phyloP scores from a whole-genome alignment of 2,113 vertebrate species.

The Chlorodrepanis virens region DNA sequence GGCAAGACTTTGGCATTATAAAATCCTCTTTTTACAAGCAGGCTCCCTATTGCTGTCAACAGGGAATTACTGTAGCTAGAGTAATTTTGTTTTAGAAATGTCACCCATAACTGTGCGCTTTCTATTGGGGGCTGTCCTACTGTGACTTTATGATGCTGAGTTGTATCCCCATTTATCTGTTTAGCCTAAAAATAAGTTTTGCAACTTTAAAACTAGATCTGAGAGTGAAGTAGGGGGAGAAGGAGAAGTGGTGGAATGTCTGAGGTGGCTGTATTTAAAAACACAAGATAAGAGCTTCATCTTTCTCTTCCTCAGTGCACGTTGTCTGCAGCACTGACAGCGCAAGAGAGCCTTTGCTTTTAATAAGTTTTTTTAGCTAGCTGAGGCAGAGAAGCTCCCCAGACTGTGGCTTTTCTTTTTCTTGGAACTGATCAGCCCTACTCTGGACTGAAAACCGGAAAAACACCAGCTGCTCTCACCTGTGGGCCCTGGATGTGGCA shows the following conservation, averaged over 20 bases:
- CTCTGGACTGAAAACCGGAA: background rate
- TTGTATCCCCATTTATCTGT: background rate
- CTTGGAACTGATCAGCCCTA: background rate
- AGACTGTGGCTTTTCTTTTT: background rate
- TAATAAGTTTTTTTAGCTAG: background rate
- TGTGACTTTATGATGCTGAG: background rate
- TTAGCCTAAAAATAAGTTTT: background rate
- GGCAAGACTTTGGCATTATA: background rate
- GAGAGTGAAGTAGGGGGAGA: background rate
- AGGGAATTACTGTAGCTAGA: background rate
- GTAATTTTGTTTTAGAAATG: background rate
- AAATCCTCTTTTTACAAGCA: background rate
- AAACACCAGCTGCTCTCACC: background rate
- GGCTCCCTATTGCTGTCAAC: background rate
- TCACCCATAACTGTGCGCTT: background rate
- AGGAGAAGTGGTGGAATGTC: background rate
- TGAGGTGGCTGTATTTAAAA: background rate
- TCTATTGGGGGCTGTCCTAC: background rate
- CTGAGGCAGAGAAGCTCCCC: background rate
- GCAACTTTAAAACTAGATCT: background rate
- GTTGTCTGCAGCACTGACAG: background rate
- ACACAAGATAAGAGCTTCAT: background rate
- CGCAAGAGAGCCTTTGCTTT: background rate
- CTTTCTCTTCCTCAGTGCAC: rapidly evolving
- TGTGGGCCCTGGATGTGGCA: background rate